phyloP scores from a whole-genome alignment of 2,888 invertebrate genomes.

The Cataglyphis livida region DNA sequence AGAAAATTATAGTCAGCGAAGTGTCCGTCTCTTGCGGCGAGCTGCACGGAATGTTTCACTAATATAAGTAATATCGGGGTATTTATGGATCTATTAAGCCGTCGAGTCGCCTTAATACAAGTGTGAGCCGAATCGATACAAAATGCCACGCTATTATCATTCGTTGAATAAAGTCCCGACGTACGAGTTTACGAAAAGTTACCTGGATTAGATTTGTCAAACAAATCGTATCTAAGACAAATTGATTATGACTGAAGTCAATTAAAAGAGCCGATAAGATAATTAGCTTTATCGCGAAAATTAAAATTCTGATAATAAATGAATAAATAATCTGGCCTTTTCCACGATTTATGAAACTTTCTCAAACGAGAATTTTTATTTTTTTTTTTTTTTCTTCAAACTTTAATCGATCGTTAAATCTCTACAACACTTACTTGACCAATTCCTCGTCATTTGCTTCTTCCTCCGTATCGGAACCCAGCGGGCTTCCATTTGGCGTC shows the following conservation, averaged over 20 bases:
- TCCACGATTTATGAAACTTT: neutral
- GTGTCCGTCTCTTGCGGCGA: neutral
- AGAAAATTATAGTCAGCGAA: constrained; percentile 2
- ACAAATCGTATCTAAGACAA: neutral
- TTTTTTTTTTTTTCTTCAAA: neutral
- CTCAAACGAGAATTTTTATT: neutral
- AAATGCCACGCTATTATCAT: constrained; percentile 15
- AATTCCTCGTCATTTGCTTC: constrained; percentile 82
- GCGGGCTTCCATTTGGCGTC: constrained; percentile 83
- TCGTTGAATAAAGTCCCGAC: neutral
- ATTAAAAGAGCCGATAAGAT: neutral
- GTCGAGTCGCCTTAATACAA: neutral
- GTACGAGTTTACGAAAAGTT: neutral
- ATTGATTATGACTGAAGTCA: neutral
- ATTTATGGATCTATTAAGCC: constrained; percentile 30
- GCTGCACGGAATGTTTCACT: neutral
- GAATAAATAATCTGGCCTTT: too few relatives aligned
- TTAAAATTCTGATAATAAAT: neutral
- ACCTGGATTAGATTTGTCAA: neutral
- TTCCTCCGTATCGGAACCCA: constrained; percentile 84
- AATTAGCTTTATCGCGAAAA: neutral
- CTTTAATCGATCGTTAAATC: neutral
- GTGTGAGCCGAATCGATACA: constrained; percentile 27
- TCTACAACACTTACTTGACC: constrained; percentile 79
- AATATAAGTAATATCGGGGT: neutral